These are phyloP conservation scores for Drosophila gunungcola DNA, from an alignment of 1,140 invertebrate species.

Conservation along the genomic window DNA sequence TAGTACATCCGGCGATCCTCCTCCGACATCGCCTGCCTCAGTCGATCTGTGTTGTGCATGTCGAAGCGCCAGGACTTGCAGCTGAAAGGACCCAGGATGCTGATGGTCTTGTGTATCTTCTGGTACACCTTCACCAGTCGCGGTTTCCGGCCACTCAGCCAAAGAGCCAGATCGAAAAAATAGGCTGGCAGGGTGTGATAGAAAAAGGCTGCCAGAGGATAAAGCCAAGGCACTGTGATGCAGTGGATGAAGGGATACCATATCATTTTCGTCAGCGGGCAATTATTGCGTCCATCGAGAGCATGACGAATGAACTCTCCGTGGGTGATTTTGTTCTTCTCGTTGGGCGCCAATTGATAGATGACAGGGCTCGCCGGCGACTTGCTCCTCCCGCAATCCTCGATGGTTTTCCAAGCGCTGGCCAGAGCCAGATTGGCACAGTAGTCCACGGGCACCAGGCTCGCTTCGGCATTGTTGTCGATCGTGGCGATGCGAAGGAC, in stretches of 20 bases:
- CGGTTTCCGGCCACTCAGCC: conserved; percentile 79
- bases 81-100: conserved; percentile 89
- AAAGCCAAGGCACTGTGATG: conserved; percentile 76
- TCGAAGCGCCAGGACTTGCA: conserved; percentile 88
- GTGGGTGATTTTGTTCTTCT: conserved; percentile 88
- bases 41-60: conserved; percentile 87
- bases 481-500: conserved; percentile 87
- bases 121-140: conserved; percentile 88
- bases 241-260: conserved; percentile 85
- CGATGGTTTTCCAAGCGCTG: conserved; percentile 88
- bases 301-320: conserved; percentile 85
- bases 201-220: conserved; percentile 84
- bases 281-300: conserved; percentile 65
- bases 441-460: conserved; percentile 93
- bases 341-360: conserved; percentile 89
- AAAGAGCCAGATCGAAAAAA: conserved; percentile 85
- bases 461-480: conserved; percentile 86
- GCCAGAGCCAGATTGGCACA: conserved; percentile 91
- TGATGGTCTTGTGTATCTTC: conserved; percentile 89
- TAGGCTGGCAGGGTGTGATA: conserved; percentile 87
- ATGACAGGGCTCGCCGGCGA: conserved; percentile 83
- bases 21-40: conserved; percentile 87
- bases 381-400: conserved; percentile 14
- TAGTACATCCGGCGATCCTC: conserved; percentile 88
- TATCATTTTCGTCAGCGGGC: conserved; percentile 79